Evolutionary conservation across 2,797 vertebrate genomes (phyloP), one percentile per base, ranked within the genome.

Genomic region (Lateolabrax maculatus): DNA sequence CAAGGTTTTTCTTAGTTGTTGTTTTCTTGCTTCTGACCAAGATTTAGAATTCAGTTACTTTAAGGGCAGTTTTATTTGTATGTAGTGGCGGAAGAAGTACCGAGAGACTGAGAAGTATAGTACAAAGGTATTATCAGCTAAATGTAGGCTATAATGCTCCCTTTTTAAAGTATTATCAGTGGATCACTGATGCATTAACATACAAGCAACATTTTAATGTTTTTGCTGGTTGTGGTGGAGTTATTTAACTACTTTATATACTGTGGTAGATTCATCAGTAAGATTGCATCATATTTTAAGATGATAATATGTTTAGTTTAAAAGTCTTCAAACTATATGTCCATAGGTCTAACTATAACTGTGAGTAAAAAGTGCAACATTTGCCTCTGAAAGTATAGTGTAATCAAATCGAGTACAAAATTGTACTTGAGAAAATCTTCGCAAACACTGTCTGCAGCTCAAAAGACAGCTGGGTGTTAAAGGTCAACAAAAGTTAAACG

Each of bases 1-100:
- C 29, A 65, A 15, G 9, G 37, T 8, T 43, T 56, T n/a, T 69
- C 39, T 56, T n/a, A 51, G 51, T 58, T 25, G 10, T 64, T 51
- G 29, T 56, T 72, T 71, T 36, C 46, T 74, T 3, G 25, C 25
- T 25, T 70, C 69, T 72, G 37, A 27, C 7, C 44, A 71, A 67
- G 9, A 68, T 41, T 60, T 77, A 71, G 1, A n/a, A 36, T 77
- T 74, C 16, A 71, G 11, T 1, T 21, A 51, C 7, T 23, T 60
- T 58, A 37, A 7, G 12, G 27, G n/a, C 4, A 15, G 18, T 18
- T 36, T 57, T 25, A 31, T 39, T 8, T 53, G 29, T 48, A 53
- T 34, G 53, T 16, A 27, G 27, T 68, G 27, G 31, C 36, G 31
- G 29, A 31, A 48, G n/a, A 12, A 31, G 18, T 11, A 62, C 27